phyloP scores from a whole-genome alignment of 2,888 invertebrate species.

The Cosmorhoe ocellata region DNA sequence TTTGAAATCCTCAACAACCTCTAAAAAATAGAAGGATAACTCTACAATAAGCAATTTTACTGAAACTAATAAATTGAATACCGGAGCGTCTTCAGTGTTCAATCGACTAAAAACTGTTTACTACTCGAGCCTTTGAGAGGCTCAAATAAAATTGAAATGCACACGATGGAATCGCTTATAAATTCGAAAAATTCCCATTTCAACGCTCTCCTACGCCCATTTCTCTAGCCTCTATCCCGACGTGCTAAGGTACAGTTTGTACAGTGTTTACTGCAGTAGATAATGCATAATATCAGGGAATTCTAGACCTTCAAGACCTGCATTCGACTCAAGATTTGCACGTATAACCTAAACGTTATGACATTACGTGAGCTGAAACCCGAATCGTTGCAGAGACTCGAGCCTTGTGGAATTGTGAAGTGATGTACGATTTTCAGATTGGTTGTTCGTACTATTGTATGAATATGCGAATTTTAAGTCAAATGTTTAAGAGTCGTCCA shows the following conservation, averaged over 20 bases:
- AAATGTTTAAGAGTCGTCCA: not conserved
- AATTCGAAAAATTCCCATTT: constrained; percentile 48
- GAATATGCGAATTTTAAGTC: constrained; percentile 9
- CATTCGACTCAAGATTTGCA: constrained; percentile 40
- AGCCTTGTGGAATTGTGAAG: constrained; percentile 23
- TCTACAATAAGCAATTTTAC: constrained; percentile 3
- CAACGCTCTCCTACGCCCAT: constrained; percentile 24
- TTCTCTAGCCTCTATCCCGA: constrained; percentile 26
- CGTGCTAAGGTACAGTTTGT: constrained; percentile 19
- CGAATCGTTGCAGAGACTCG: constrained; percentile 25
- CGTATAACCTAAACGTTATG: constrained; percentile 44
- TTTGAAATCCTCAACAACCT: no score
- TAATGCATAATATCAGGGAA: constrained; percentile 62
- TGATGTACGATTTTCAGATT: constrained; percentile 15
- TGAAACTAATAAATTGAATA: constrained; percentile 18
- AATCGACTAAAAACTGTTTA: constrained; percentile 38
- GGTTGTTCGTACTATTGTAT: not conserved
- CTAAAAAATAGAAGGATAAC: not conserved
- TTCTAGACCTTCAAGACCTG: constrained; percentile 49
- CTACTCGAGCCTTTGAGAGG: constrained; percentile 34
- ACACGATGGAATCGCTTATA: constrained; percentile 47
- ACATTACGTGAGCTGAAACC: constrained; percentile 43
- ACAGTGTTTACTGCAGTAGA: constrained; percentile 34
- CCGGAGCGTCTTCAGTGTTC: constrained; percentile 18
- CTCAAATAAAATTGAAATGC: constrained; percentile 53